A percentile compares a stretch with the other conserved stretches of the same genome.
Evolutionary conservation across 1,140 invertebrate species (phyloP).

Genomic region (Drosophila arawakana): DNA sequence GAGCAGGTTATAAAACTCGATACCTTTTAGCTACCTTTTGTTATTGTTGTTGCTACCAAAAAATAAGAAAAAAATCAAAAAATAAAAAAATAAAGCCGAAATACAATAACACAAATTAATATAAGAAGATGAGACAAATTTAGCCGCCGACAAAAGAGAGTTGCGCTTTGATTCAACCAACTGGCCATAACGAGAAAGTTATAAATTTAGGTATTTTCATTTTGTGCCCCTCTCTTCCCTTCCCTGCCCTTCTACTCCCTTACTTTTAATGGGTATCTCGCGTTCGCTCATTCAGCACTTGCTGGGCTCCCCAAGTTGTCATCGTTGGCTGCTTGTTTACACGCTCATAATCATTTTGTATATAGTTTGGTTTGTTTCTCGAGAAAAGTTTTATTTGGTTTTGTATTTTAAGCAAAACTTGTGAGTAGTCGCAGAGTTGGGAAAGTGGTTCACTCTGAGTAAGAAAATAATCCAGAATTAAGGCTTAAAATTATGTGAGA

Average conservation of each 20-base stretch:
- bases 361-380: neutral
- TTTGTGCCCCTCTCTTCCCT: neutral
- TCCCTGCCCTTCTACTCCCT: neutral
- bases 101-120: slow-evolving; percentile 83
- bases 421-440: no score
- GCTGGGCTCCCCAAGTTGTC: slow-evolving; percentile 68
- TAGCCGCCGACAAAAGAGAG: slow-evolving; percentile 77
- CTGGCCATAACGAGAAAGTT: slow-evolving; percentile 80
- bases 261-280: neutral
- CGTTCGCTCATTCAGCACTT: slow-evolving; percentile 31
- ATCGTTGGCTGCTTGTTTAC: slow-evolving; percentile 78
- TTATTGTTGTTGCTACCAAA: slow-evolving; percentile 46
- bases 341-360: slow-evolving; percentile 66
- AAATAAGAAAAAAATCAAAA: neutral
- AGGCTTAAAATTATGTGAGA: no score
- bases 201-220: slow-evolving; percentile 81
- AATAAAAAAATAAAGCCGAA: slow-evolving; percentile 32
- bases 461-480: no score
- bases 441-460: no score
- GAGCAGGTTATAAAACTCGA: slow-evolving; percentile 82
- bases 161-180: slow-evolving; percentile 17
- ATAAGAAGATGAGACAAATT: slow-evolving; percentile 82
- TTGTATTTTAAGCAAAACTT: no score
- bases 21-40: slow-evolving; percentile 77
- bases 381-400: no score